Evolutionary conservation across 2,888 invertebrate species (phyloP), one percentile per base, ranked within the genome.

Genomic region (Epirrita christyi): DNA sequence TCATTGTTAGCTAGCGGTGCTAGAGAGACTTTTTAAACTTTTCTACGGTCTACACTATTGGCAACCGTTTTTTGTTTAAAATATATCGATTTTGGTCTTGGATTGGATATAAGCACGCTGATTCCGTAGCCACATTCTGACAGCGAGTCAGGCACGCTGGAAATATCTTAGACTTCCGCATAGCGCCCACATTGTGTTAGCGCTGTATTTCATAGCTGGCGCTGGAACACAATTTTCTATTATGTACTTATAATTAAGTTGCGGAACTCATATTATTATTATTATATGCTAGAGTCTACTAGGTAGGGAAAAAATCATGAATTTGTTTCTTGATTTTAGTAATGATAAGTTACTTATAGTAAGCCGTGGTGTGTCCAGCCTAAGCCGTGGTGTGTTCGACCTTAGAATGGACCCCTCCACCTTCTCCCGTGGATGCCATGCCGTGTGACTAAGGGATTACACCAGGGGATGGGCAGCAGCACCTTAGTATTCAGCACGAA

Each of bases 91-190:
- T 15, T 15, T 5, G 34, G 10, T 7, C 7, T 21, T 1, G 15
- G 11, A 21, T 9, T 15, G n/a, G n/a, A 0, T 0, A 14, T n/a
- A 6, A 8, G 27, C n/a, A 5, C 66, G 63, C 64, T 44, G n/a
- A 11, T 59, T 47, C 28, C 13, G 0, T 64, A 37, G 67, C 70
- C 67, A 34, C 47, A 55, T n/a, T 14, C 56, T 60, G 69, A 68
- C 68, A 73, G 63, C 68, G 56, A 64, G 68, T 66, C 67, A 69
- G 76, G 10, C 53, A 10, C 47, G 66, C 63, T 65, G 54, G 62
- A 65, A 73, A 68, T 76, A 72, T 68, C 75, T 67, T 57, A 51
- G 56, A 71, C 68, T 72, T 75, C 74, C 75, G 73, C 56, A 46
- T 50, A 48, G 61, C 67, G 61, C 52, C 57, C 58, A 57, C 66